Base-by-base conservation (phyloP, 2,888 invertebrate species). In the Dascillus cervinus region DNA sequence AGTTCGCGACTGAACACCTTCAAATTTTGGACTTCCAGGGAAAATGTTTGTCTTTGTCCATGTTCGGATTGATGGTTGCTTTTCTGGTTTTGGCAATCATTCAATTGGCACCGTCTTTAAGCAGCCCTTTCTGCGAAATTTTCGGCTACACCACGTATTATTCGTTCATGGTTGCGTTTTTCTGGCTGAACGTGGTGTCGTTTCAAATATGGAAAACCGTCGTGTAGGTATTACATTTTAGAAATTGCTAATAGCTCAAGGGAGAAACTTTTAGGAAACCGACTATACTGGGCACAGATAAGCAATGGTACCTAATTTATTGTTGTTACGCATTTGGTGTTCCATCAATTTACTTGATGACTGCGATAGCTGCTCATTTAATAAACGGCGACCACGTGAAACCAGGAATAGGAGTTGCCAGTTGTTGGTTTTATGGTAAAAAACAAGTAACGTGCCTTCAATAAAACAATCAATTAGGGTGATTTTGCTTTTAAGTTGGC, bases 151-250 rank as follows among this genome's bases (percentile, higher is more conserved):
- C 52, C 8, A 49, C 45, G 20, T 60, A 59, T 32, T 44, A 52
- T 41, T 72, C 75, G 59, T 76, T 79, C 65, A 63, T 81, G 53
- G 71, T 75, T 2, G 72, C 77, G n/a, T 82, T 82, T 61, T 79
- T 79, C 53, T 82, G 82, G 82, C 64, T 81, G 61, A 80, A 79
- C 50, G 67, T 79, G 3, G 72, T 79, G 12, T 71, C 77, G 19
- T 74, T 80, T 44, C 80, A 82, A 53, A 71, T 81, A 30, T 82
- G 75, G 69, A 70, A 73, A 46, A 68, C 70, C 8, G 73, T 75
- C 2, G 66, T 73, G 82, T 82, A 65, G 75, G 79, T 72, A 48
- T 27, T 20, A 3, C 4, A 15, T 21, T 24, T 15, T 17, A 17
- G 11, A 8, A 22, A 11, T 23, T 6, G 17, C 9, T 6, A 12